Conservation (phyloP, 2,797 vertebrate species). For the Pagetopsis macropterus region DNA sequence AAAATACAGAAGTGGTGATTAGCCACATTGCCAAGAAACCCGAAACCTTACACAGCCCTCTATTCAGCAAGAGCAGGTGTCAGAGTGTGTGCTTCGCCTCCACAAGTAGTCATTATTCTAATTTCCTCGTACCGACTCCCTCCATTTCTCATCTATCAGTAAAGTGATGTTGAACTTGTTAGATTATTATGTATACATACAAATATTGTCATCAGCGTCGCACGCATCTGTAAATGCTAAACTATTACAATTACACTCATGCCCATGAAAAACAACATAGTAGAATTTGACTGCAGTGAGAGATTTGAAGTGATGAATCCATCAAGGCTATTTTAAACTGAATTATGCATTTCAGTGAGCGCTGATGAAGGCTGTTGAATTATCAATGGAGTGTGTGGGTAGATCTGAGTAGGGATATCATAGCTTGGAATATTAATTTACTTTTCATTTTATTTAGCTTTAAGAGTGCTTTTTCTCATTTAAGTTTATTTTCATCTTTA, state of each 20-base stretch:
- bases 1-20: not conserved
- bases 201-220: not conserved
- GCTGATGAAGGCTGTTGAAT: slow-evolving; percentile 2
- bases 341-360: not conserved
- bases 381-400: slow-evolving; percentile 7
- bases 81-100: slow-evolving; percentile 48
- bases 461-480: too few relatives aligned
- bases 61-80: slow-evolving; percentile 70
- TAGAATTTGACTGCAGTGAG: not conserved
- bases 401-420: not conserved
- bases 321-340: not conserved
- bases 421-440: too few relatives aligned
- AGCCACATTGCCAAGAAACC: not conserved
- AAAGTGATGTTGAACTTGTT: not conserved
- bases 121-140: slow-evolving; percentile 23
- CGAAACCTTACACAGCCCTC: slow-evolving; percentile 36
- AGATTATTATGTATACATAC: too few relatives aligned
- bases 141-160: not conserved
- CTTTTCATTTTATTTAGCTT: too few relatives aligned
- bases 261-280: not conserved
- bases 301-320: not conserved
- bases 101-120: slow-evolving; percentile 43
- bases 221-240: not conserved
- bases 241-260: not conserved
- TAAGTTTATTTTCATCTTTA: too few relatives aligned